Evolutionary conservation across 2,113 vertebrate genomes (phyloP), one percentile per base, ranked within the genome.

Genomic region (Calyptommatus sinebrachiatus): DNA sequence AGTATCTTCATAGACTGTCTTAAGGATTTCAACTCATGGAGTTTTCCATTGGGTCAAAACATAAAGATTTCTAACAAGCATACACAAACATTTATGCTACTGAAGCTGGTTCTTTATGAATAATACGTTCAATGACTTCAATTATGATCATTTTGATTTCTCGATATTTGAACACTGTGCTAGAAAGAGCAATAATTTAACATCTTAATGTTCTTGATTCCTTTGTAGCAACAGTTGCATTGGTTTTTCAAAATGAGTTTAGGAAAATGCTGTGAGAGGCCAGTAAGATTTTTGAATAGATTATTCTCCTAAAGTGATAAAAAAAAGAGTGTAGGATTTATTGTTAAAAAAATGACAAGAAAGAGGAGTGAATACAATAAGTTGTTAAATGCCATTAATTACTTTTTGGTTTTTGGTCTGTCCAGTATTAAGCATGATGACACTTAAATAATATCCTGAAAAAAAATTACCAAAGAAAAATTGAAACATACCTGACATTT

Each of bases 1-100:
- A 70, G 71, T 41, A 78, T 62, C 80, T 84, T 78, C 81, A 26
- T 2, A 73, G 28, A 84, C 72, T 73, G 53, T 24, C 41, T 61
- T 63, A 5, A n/a, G 62, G 21, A n/a, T 0, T 16, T 75, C 2
- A 16, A 1, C 4, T 1, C 28, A 73, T 46, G 69, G 68, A 78
- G 26, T 9, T 61, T 31, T 41, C 85, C 28, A 68, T 50, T 63
- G 41, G 10, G 16, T 62, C 20, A 29, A 74, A n/a, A 8, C 1
- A 2, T 53, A 22, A 35, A 80, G 16, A 48, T 48, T 28, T 80
- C 82, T 65, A 53, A 8, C 8, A 28, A 62, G 45, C 60, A 69
- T 3, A 24, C 1, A 11, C 65, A 0, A 0, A 77, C 76, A 46
- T 21, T 87, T 7, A 1, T 63, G 16, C 14, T 8, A 31, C 22